These are phyloP conservation scores for Oophaga sylvatica DNA, from an alignment of 2,797 vertebrate genomes.

Conservation along the genomic window DNA sequence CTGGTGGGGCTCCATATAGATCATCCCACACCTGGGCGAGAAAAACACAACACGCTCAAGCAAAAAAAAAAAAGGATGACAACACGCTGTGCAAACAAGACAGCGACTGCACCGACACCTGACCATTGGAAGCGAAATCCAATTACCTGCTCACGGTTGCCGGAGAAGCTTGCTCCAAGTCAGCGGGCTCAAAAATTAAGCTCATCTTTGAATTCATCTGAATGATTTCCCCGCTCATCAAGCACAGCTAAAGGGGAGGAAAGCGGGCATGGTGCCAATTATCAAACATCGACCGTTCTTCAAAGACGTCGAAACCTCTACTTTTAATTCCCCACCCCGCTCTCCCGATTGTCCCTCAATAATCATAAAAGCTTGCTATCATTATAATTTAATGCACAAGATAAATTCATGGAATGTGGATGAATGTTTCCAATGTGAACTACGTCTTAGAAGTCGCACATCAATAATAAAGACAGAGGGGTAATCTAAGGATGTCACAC, in stretches of 20 bases:
- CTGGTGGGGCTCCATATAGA: conserved; percentile 94
- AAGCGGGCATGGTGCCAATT: neutral
- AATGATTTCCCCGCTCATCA: conserved; percentile 97
- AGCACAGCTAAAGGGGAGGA: conserved; percentile 79
- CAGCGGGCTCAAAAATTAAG: conserved; percentile 91
- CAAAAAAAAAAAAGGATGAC: neutral
- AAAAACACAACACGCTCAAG: conserved; percentile 35
- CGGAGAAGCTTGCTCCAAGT: conserved; percentile 92
- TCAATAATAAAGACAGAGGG: neutral
- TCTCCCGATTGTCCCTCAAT: neutral
- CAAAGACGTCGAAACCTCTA: neutral
- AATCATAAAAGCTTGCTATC: neutral
- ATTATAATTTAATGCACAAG: neutral
- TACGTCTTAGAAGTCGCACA: neutral
- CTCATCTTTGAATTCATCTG: conserved; percentile 96
- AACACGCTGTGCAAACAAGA: conserved; percentile 1
- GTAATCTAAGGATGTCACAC: neutral
- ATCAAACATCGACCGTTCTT: neutral
- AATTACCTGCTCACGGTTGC: conserved; percentile 92
- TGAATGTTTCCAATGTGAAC: neutral
- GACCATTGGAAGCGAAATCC: conserved; percentile 18
- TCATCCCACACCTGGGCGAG: conserved; percentile 89
- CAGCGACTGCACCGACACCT: neutral
- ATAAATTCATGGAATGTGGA: neutral
- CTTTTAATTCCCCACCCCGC: neutral